Conservation (phyloP, 1,140 invertebrate species). For the Formica exsecta region DNA sequence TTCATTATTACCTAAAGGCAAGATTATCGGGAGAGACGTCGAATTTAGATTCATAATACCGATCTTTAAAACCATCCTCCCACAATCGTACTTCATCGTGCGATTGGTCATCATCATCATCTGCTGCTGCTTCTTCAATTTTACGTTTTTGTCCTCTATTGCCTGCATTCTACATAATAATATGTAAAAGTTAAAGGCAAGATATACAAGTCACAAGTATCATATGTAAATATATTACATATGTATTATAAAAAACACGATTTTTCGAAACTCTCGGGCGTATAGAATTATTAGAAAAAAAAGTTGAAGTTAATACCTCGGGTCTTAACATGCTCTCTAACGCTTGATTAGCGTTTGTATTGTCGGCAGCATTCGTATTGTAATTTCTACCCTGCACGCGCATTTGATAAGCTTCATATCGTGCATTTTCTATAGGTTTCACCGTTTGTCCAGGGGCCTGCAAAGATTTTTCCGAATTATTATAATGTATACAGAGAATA, state of each 20-base stretch:
- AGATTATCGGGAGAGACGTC: conserved; percentile 93
- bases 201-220: conserved; percentile 6
- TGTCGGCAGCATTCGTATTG: conserved; percentile 73
- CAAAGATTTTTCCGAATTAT: conserved; percentile 52
- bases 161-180: conserved; percentile 66
- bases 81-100: conserved; percentile 98
- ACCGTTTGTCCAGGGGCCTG: conserved; percentile 86
- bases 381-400: conserved; percentile 85
- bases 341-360: conserved; percentile 77
- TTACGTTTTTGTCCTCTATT: conserved; percentile 86
- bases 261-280: neutral
- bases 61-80: conserved; percentile 99
- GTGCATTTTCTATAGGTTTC: conserved; percentile 88
- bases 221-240: neutral
- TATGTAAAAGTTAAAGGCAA: neutral
- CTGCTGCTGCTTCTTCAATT: conserved; percentile 80
- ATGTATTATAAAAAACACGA: neutral
- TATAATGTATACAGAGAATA: conserved; percentile 26
- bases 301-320: conserved; percentile 69
- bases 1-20: conserved; percentile 90
- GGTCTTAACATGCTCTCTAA: conserved; percentile 85
- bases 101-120: conserved; percentile 92
- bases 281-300: neutral
- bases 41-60: conserved; percentile 99
- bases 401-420: conserved; percentile 91